These are phyloP conservation scores for Phataginus tricuspis DNA, from an alignment of 2,797 vertebrate genomes.

Conservation along the genomic window DNA sequence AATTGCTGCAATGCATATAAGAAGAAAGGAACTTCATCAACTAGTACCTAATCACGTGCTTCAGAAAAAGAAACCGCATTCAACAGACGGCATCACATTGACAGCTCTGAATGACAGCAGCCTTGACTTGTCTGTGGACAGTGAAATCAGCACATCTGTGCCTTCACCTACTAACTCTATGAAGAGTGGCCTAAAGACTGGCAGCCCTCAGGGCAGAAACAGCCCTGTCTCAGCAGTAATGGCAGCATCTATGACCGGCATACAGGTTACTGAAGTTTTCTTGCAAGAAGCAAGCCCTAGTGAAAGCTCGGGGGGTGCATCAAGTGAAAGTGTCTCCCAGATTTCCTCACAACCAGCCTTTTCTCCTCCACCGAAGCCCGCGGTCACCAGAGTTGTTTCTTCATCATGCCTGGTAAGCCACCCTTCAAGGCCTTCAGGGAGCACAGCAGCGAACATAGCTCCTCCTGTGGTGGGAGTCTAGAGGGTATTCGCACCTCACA, in stretches of 20 bases:
- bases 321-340: conserved; percentile 86
- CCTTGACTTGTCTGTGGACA: conserved; percentile 88
- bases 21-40: conserved; percentile 90
- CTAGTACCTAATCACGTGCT: conserved; percentile 89
- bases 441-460: conserved; percentile 83
- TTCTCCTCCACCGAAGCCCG: conserved; percentile 84
- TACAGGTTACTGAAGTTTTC: conserved; percentile 84
- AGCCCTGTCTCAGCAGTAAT: conserved; percentile 84
- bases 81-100: conserved; percentile 86
- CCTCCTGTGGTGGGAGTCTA: conserved; percentile 86
- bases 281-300: conserved; percentile 84
- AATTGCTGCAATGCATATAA: conserved; percentile 91
- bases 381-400: conserved; percentile 84
- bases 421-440: conserved; percentile 84
- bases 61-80: conserved; percentile 89
- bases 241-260: conserved; percentile 82
- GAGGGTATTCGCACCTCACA: conserved; percentile 81
- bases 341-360: conserved; percentile 82
- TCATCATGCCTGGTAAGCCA: conserved; percentile 85
- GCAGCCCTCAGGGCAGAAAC: conserved; percentile 86
- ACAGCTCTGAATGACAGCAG: conserved; percentile 87
- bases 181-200: conserved; percentile 84
- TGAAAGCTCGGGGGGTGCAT: conserved; percentile 84
- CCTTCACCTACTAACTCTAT: conserved; percentile 86
- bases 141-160: conserved; percentile 89